Conservation (phyloP, 2,797 vertebrate genomes). For the Synaphobranchus kaupii region DNA sequence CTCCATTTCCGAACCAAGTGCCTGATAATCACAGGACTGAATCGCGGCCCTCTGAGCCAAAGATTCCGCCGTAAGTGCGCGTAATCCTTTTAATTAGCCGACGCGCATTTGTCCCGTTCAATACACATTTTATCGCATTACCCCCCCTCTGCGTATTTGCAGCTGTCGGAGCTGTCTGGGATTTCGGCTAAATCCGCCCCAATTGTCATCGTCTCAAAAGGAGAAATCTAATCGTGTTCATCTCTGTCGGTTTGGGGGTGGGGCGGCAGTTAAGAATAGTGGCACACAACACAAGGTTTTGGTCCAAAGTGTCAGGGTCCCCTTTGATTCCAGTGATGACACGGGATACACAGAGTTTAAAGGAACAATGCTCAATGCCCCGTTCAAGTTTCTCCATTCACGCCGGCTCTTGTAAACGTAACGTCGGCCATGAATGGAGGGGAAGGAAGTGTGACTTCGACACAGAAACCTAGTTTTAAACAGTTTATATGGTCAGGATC, state of each 20-base stretch:
- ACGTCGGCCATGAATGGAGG: background rate
- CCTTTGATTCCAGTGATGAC: background rate
- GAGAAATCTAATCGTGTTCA: conserved; percentile 16
- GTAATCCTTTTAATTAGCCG: conserved; percentile 52
- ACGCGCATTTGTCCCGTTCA: conserved; percentile 45
- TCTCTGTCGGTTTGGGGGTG: background rate
- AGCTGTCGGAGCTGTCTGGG: conserved; percentile 41
- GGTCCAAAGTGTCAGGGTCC: background rate
- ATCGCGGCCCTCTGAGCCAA: background rate
- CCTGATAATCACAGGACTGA: background rate
- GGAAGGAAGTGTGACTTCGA: background rate
- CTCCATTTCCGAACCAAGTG: conserved; percentile 30
- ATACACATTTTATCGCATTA: conserved; percentile 48
- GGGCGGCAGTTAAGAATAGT: background rate
- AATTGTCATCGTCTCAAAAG: conserved; percentile 11
- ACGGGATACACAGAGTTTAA: background rate
- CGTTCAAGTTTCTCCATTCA: conserved; percentile 12
- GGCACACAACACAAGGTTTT: background rate
- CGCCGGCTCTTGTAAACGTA: background rate
- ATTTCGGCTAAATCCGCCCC: conserved; percentile 23
- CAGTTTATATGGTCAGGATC: background rate
- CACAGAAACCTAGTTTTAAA: background rate
- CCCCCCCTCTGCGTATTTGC: conserved; percentile 37
- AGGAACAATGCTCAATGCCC: background rate
- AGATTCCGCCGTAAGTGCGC: conserved; percentile 45